phyloP scores from a whole-genome alignment of 1,140 invertebrate genomes.

The Harpegnathos saltator region DNA sequence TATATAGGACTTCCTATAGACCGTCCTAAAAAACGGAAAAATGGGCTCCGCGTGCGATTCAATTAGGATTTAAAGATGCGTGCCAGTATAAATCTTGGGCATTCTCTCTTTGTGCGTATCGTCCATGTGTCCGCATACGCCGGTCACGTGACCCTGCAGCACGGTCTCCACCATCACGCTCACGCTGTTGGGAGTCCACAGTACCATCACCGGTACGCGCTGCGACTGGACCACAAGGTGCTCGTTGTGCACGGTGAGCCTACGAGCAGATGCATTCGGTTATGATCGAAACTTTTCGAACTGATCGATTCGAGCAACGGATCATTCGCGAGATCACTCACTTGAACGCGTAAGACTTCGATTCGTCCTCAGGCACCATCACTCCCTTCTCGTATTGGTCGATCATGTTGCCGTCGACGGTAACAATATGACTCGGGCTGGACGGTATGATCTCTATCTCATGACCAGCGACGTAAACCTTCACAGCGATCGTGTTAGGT shows the following conservation, averaged over 20 bases:
- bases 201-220: constrained; percentile 43
- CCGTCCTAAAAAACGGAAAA: too few species aligned
- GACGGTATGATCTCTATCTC: constrained; percentile 68
- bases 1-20: too few species aligned
- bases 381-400: constrained; percentile 62
- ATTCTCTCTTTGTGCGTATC: constrained; percentile 51
- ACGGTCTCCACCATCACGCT: constrained; percentile 37
- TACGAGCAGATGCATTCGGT: constrained; percentile 37
- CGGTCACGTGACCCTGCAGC: constrained; percentile 67
- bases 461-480: constrained; percentile 60
- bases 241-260: constrained; percentile 57
- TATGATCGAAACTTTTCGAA: too few species aligned
- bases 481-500: constrained; percentile 65
- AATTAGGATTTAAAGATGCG: constrained; percentile 47
- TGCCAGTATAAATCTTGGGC: constrained; percentile 45
- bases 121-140: constrained; percentile 73
- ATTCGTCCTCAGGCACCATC: constrained; percentile 60
- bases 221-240: constrained; percentile 62
- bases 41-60: neutral
- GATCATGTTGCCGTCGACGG: constrained; percentile 65
- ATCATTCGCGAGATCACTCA: constrained; percentile 46
- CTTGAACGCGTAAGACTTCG: constrained; percentile 63
- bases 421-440: constrained; percentile 34
- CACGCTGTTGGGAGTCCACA: constrained; percentile 59
- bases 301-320: neutral